A percentile compares a stretch with the other conserved stretches of the same genome.
Conservation (phyloP, 2,888 invertebrate species). For the Myopa testacea region DNA sequence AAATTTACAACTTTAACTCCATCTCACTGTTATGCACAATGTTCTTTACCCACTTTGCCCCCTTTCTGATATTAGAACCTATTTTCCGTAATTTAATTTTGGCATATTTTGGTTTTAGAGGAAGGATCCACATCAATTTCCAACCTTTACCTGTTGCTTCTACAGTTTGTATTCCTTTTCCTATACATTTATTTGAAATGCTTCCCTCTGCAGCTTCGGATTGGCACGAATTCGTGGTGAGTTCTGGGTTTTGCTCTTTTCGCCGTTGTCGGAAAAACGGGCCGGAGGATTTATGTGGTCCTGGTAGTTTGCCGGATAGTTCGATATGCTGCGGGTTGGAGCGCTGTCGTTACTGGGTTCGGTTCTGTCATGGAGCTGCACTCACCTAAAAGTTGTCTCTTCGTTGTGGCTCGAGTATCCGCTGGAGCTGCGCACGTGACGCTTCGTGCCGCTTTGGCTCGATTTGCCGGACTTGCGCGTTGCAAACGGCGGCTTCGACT, state of each 20-base stretch:
- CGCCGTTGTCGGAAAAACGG: conserved; percentile 80
- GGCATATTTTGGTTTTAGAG: not conserved
- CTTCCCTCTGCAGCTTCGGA: conserved; percentile 74
- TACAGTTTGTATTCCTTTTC: conserved; percentile 13
- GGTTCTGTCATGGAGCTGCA: conserved; percentile 23
- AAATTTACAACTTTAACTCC: conserved; percentile 23
- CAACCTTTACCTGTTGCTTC: not conserved
- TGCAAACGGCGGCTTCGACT: conserved; percentile 79
- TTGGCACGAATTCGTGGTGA: conserved; percentile 70
- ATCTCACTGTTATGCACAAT: not conserved
- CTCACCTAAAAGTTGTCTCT: conserved; percentile 85
- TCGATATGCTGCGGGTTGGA: conserved; percentile 74
- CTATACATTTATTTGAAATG: conserved; percentile 85
- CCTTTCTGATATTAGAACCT: too few relatives aligned
- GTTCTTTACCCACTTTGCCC: too few relatives aligned
- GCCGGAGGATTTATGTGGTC: conserved; percentile 88
- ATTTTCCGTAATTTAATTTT: not conserved
- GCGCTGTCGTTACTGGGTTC: not conserved
- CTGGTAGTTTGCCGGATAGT: conserved; percentile 83
- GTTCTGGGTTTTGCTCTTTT: conserved; percentile 67
- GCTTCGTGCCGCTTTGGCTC: conserved; percentile 72
- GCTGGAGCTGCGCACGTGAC: conserved; percentile 82
- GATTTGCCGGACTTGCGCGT: conserved; percentile 75
- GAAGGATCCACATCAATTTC: too few relatives aligned
- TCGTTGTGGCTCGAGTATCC: conserved; percentile 87